Base-by-base conservation (phyloP, 2,888 invertebrate species). In the Nomada ferruginata region DNA sequence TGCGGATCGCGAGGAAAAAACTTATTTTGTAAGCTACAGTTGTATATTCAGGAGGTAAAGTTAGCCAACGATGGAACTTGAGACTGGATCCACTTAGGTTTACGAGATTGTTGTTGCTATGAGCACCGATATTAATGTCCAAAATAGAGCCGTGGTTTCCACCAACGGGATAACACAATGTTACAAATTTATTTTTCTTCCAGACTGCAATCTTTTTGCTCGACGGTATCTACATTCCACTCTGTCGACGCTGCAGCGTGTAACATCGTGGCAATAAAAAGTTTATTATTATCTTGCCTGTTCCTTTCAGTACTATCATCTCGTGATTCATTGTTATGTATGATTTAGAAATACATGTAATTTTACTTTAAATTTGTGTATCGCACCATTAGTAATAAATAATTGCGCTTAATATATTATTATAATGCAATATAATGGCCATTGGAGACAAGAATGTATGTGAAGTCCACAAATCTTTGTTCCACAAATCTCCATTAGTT, bases 41-140 rank as follows among this genome's bases (percentile, higher is more conserved):
- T 70, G 29, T 11, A 71, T 63, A 69, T 66, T 50, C 47, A 57
- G 0, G 60, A 61, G 23, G 42, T n/a, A 50, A n/a, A 70, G n/a
- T 29, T 63, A 26, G 26, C 9, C 52, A 50, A 59, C 20, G 64
- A 64, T 47, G 55, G 18, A 47, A 53, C 26, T 36, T 7, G 13
- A 47, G 26, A 76, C 71, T n/a, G 81, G 76, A 76, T 76, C 26
- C 47, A 26, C 55, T 53, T 26, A 44, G 5, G 29, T 61, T 82
- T 76, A 76, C 52, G 66, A 36, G 52, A 47, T 53, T 82, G 76
- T 80, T 79, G 55, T 79, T 71, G 44, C n/a, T 26, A 69, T 36
- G 20, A 52, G 11, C 63, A 60, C 20, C 80, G 53, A 57, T 26
- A 53, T 64, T 64, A 63, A 57, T 13, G 11, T 23, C 42, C 23